Evolutionary conservation across 2,888 invertebrate genomes (phyloP).

Genomic region (Mimumesa dahlbomi): DNA sequence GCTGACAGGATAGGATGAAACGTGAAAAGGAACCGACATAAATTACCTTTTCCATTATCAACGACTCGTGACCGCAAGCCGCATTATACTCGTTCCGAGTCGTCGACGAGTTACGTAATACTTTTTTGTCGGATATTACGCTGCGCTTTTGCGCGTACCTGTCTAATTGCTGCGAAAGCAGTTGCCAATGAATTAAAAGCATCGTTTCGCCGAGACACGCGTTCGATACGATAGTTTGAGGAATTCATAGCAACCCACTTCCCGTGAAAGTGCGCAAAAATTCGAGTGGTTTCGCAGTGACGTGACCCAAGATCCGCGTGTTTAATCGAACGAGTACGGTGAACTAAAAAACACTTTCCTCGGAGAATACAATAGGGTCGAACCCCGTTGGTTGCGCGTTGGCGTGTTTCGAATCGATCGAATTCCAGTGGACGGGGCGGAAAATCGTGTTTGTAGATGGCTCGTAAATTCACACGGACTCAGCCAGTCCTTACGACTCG

Average conservation of each 20-base stretch:
- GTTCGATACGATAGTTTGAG: no score
- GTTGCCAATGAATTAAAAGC: not conserved
- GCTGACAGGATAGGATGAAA: constrained; percentile 22
- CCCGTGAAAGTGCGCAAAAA: no score
- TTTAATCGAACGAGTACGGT: no score
- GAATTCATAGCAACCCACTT: no score
- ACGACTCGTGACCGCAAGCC: constrained; percentile 50
- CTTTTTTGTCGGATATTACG: not conserved
- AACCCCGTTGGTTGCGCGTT: no score
- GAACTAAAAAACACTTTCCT: no score
- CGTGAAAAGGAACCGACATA: constrained; percentile 48
- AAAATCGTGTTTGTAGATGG: constrained; percentile 46
- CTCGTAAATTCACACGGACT: constrained; percentile 51
- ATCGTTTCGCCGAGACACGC: not conserved
- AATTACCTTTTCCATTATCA: constrained; percentile 69
- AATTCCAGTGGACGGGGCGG: constrained; percentile 30
- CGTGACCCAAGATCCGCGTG: no score
- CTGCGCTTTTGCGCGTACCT: not conserved
- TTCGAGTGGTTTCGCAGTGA: no score
- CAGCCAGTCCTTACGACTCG: constrained; percentile 31
- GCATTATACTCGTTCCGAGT: constrained; percentile 8
- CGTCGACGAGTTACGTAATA: not conserved
- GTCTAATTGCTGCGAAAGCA: not conserved
- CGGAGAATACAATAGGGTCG: constrained; percentile 37
- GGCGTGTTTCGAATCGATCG: constrained; percentile 42